These are phyloP conservation scores for Drosophila quasianomalipes DNA, from an alignment of 2,888 invertebrate species.

Conservation along the genomic window DNA sequence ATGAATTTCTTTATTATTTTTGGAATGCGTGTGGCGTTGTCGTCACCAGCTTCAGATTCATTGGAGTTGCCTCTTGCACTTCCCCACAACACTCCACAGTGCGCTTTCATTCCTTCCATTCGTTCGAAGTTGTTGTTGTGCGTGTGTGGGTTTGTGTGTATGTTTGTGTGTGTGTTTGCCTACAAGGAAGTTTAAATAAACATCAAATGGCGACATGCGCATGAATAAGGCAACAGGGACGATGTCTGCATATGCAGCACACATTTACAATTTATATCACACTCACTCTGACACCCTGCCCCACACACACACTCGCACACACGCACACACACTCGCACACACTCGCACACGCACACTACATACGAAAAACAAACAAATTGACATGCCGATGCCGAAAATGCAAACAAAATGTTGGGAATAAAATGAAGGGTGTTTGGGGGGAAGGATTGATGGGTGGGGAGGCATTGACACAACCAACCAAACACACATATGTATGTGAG, in stretches of 20 bases:
- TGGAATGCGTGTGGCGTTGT: not conserved
- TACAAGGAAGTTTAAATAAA: slow-evolving; percentile 76
- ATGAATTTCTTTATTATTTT: slow-evolving; percentile 69
- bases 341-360: slow-evolving; percentile 20
- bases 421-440: not conserved
- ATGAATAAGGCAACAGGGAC: slow-evolving; percentile 61
- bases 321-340: not conserved
- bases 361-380: slow-evolving; percentile 76
- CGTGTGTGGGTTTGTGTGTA: not conserved
- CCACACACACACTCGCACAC: slow-evolving; percentile 14
- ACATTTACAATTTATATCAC: slow-evolving; percentile 50
- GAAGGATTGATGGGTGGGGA: not conserved
- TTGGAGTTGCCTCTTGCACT: slow-evolving; percentile 32
- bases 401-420: slow-evolving; percentile 50
- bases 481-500: not conserved
- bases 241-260: slow-evolving; percentile 58
- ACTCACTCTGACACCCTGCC: slow-evolving; percentile 35
- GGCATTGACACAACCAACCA: not conserved
- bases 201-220: slow-evolving; percentile 73
- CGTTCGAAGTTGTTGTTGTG: not conserved
- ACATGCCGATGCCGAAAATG: slow-evolving; percentile 71
- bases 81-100: not conserved
- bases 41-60: slow-evolving; percentile 25
- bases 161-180: slow-evolving; percentile 31
- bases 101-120: slow-evolving; percentile 26